phyloP scores from a whole-genome alignment of 2,888 invertebrate species.

The Drosophila mimica region DNA sequence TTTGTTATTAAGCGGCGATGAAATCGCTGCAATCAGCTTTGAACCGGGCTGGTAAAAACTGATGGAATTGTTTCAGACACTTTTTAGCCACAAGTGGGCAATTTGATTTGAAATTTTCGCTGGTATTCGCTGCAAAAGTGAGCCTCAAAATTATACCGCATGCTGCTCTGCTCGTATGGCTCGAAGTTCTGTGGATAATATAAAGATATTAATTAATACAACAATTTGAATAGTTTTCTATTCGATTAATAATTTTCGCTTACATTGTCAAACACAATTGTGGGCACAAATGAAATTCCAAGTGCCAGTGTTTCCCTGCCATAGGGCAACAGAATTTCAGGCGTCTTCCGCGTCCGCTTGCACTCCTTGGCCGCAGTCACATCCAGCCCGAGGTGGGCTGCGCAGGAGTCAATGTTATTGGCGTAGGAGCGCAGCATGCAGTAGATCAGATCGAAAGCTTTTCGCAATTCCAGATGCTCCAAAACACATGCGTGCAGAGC shows the following conservation, averaged over 20 bases:
- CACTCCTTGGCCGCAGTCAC: slow-evolving; percentile 73
- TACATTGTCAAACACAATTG: slow-evolving; percentile 82
- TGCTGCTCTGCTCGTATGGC: slow-evolving; percentile 70
- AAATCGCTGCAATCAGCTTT: not conserved
- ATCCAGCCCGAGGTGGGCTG: slow-evolving; percentile 64
- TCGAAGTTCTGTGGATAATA: slow-evolving; percentile 65
- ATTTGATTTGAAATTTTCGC: slow-evolving; percentile 61
- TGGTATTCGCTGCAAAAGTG: slow-evolving; percentile 76
- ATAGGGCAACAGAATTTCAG: slow-evolving; percentile 80
- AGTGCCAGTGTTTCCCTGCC: slow-evolving; percentile 78
- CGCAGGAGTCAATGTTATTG: slow-evolving; percentile 72
- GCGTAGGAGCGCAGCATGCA: slow-evolving; percentile 78
- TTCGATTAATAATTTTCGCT: slow-evolving; percentile 31
- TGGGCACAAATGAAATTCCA: slow-evolving; percentile 82
- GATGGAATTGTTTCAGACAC: not conserved
- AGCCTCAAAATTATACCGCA: slow-evolving; percentile 71
- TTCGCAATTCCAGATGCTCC: slow-evolving; percentile 68
- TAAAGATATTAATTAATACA: not conserved
- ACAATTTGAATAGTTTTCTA: not conserved
- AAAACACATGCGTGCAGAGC: slow-evolving; percentile 83
- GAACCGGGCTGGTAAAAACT: not conserved
- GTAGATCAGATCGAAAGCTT: slow-evolving; percentile 77
- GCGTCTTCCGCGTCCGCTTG: slow-evolving; percentile 60
- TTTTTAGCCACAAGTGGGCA: slow-evolving; percentile 63
- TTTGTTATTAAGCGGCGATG: not conserved